phyloP scores from a whole-genome alignment of 2,113 vertebrate genomes.

The Sylvicapra grimmia region DNA sequence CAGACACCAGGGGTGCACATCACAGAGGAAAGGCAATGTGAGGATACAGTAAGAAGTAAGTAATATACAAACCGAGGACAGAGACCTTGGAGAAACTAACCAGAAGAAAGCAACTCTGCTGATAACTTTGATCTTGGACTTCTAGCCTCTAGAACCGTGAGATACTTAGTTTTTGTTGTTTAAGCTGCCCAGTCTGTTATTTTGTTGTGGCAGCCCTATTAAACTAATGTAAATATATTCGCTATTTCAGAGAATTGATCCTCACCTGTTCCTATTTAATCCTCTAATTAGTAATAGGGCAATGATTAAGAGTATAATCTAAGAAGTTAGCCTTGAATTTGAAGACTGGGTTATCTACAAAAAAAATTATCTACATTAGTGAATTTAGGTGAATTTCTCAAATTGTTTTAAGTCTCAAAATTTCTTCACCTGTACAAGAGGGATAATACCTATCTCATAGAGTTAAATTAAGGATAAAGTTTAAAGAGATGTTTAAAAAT shows the following conservation, averaged over 20 bases:
- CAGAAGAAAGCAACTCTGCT: background rate
- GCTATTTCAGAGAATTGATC: background rate
- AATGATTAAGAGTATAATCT: background rate
- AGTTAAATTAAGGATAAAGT: background rate
- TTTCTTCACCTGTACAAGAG: conserved; percentile 6
- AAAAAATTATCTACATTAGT: background rate
- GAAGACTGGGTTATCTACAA: background rate
- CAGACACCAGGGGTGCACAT: background rate
- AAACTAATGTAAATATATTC: background rate
- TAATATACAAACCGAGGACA: background rate
- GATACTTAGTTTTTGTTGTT: background rate
- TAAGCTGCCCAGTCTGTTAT: background rate
- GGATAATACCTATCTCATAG: background rate
- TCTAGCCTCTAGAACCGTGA: background rate
- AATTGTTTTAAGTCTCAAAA: background rate
- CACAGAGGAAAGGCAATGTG: background rate
- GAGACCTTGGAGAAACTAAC: background rate
- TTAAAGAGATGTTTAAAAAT: background rate
- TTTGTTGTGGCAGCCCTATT: background rate
- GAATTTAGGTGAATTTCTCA: background rate
- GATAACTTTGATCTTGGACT: background rate
- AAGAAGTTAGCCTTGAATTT: background rate
- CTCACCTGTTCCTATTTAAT: background rate
- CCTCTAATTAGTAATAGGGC: background rate
- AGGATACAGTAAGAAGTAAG: background rate